Evolutionary conservation across 2,797 vertebrate species (phyloP).

Genomic region (Sitta carolinensis): DNA sequence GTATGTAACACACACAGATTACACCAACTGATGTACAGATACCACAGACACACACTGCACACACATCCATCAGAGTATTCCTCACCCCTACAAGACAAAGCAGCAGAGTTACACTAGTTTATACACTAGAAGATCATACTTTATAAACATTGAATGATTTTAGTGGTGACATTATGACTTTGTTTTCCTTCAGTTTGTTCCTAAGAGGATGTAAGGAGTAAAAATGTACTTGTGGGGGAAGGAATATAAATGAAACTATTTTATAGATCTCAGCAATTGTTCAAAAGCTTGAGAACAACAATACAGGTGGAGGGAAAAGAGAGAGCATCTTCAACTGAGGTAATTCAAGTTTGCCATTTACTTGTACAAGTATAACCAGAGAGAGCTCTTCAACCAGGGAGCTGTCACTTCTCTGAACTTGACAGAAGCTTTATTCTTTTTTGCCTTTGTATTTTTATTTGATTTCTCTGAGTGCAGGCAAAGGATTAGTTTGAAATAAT

Average conservation of each 20-base stretch:
- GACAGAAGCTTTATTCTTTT: not conserved
- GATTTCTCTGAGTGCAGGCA: not conserved
- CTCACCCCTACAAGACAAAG: not conserved
- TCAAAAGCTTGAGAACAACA: not conserved
- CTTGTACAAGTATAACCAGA: not conserved
- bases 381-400: not conserved
- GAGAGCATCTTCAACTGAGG: not conserved
- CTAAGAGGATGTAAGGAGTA: slow-evolving; percentile 2
- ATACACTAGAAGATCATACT: not conserved
- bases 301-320: not conserved
- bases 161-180: not conserved
- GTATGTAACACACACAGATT: not conserved
- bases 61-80: not conserved
- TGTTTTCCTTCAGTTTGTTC: slow-evolving; percentile 1
- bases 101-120: not conserved
- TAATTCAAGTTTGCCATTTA: not conserved
- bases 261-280: not conserved
- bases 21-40: not conserved
- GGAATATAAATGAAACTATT: slow-evolving; percentile 6
- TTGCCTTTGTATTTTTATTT: not conserved
- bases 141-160: not conserved
- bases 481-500: not conserved
- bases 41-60: not conserved
- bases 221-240: not conserved
- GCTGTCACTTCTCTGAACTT: not conserved